phyloP scores from a whole-genome alignment of 2,113 vertebrate genomes.

The Microtus oregoni region DNA sequence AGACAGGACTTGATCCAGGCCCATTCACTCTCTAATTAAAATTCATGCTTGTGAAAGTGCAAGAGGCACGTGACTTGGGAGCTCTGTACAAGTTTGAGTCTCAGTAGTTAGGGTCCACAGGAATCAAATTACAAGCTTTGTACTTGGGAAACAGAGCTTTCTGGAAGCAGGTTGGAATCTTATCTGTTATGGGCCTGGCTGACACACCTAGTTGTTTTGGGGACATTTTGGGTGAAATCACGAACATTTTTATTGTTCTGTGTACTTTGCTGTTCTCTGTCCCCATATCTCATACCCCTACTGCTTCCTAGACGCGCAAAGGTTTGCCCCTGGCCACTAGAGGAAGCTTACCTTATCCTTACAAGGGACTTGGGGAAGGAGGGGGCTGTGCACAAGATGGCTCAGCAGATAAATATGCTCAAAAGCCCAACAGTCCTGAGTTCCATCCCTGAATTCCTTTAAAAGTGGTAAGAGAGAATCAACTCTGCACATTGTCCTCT shows the following conservation, averaged over 20 bases:
- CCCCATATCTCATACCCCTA: not conserved
- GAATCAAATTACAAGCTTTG: not conserved
- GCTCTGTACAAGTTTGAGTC: not conserved
- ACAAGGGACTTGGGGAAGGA: not conserved
- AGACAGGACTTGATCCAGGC: not conserved
- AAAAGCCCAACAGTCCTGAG: not conserved
- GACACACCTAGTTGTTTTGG: no score
- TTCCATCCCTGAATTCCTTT: not conserved
- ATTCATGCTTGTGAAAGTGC: not conserved
- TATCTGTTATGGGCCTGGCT: not conserved
- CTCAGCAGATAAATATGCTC: not conserved
- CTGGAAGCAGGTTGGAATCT: not conserved
- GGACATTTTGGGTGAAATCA: no score
- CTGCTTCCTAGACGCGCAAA: not conserved
- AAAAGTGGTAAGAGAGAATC: not conserved
- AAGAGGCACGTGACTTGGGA: not conserved
- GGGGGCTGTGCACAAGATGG: not conserved
- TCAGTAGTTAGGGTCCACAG: not conserved
- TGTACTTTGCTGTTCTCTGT: not conserved
- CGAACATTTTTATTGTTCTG: not conserved
- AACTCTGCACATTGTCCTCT: not conserved
- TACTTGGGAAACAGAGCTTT: not conserved
- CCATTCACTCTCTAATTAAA: slow-evolving; percentile 35
- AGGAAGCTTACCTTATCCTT: not conserved
- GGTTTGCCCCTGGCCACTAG: not conserved